Evolutionary conservation across 2,888 invertebrate species (phyloP).

Genomic region (Drosophila antonietae): DNA sequence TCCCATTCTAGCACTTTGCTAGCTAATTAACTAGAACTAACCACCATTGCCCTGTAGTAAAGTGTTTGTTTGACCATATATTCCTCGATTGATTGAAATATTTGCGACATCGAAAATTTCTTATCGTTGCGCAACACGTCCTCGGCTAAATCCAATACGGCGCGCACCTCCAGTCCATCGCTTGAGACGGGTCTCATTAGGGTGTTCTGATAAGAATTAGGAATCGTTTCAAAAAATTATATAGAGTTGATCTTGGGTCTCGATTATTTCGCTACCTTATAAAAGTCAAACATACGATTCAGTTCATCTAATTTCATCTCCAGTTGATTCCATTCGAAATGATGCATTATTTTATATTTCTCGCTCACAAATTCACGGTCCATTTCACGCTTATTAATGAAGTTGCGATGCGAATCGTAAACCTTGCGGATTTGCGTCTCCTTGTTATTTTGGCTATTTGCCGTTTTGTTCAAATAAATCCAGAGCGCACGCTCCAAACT

Average conservation of each 20-base stretch:
- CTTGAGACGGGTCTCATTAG: conserved; percentile 67
- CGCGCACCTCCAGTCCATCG: conserved; percentile 85
- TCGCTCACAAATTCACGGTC: conserved; percentile 59
- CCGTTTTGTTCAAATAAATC: conserved; percentile 77
- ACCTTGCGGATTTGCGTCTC: conserved; percentile 81
- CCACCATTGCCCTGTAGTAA: conserved; percentile 89
- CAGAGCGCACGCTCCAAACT: conserved; percentile 85
- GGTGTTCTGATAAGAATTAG: conserved; percentile 44
- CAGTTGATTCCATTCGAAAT: conserved; percentile 89
- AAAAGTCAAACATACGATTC: conserved; percentile 88
- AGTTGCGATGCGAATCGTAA: conserved; percentile 80
- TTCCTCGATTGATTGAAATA: conserved; percentile 87
- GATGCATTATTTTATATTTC: conserved; percentile 82
- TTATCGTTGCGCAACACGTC: conserved; percentile 87
- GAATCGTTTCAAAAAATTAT: not conserved
- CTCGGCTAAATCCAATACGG: conserved; percentile 88
- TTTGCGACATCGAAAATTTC: conserved; percentile 86
- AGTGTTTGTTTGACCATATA: conserved; percentile 88
- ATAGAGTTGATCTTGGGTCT: not conserved
- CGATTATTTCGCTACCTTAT: conserved; percentile 84
- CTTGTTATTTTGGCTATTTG: conserved; percentile 65
- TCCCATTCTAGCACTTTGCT: not conserved
- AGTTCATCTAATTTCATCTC: conserved; percentile 87
- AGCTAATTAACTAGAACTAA: conserved; percentile 81
- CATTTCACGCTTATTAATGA: conserved; percentile 67